A percentile compares a stretch with the other conserved stretches of the same genome.
phyloP scores from a whole-genome alignment of 1,140 invertebrate genomes.

The Steinernema khuongi region DNA sequence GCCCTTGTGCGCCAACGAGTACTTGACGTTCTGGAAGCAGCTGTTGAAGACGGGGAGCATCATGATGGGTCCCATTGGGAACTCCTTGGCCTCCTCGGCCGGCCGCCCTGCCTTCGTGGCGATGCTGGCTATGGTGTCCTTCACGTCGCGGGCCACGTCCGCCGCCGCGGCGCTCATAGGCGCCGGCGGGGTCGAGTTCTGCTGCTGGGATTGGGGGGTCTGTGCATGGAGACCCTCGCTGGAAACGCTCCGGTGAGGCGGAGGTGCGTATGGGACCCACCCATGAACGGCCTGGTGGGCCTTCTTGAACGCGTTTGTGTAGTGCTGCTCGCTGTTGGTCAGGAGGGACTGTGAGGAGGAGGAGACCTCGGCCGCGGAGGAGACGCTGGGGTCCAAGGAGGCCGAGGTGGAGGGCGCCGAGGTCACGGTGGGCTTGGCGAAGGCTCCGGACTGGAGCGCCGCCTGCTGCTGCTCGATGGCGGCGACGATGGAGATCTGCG shows the following conservation, averaged over 20 bases:
- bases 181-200: not conserved
- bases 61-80: not conserved
- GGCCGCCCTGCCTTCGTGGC: not conserved
- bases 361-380: not conserved
- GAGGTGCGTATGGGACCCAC: not conserved
- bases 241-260: not conserved
- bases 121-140: not conserved
- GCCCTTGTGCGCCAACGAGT: not conserved
- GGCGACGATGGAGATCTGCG: not conserved
- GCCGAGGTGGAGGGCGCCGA: not conserved
- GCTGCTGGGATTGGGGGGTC: no score
- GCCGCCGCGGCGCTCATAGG: not conserved
- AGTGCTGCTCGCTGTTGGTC: not conserved
- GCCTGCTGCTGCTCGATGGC: not conserved
- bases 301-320: not conserved
- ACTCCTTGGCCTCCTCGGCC: conserved; percentile 2
- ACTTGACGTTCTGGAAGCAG: conserved; percentile 2
- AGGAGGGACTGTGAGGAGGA: not conserved
- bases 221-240: not conserved
- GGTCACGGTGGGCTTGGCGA: not conserved
- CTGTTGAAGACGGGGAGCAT: not conserved
- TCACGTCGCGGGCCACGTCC: not conserved
- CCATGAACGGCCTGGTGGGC: not conserved
- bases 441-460: not conserved
- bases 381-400: not conserved